Base-by-base conservation (phyloP, 1,140 invertebrate species). In the Lethocerus indicus region DNA sequence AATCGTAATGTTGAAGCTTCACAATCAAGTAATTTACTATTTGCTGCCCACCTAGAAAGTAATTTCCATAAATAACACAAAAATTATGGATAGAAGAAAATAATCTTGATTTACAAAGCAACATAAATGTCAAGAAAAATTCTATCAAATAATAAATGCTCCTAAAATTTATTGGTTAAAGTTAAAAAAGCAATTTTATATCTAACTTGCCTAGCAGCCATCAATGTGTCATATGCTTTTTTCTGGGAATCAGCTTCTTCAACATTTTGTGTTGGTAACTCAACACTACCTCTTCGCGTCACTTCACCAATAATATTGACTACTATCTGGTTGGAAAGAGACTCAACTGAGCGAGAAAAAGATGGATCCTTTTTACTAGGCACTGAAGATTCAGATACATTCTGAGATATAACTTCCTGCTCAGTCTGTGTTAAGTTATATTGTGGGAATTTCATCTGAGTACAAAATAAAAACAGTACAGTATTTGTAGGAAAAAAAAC, bases 291-390 rank as follows among this genome's bases (percentile, higher is more conserved):
- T 50, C 58, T 56, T 49, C 58, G 64, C 47, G 62, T 60, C n/a
- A 70, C 64, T 58, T 72, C 66, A 18, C 66, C 68, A 45, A 72
- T 64, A 35, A 73, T 72, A 50, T 59, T 69, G 2, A 64, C 64
- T 24, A 73, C 68, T 49, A 74, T 65, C 57, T 70, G 64, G 57
- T 69, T 66, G 2, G 70, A 71, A 4, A 74, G 52, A 2, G 63
- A 61, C 49, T 72, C 69, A 42, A 71, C 63, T 1, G 69, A 70
- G 12, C 60, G 43, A 13, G 59, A 53, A 29, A 54, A 54, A 28
- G 21, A 46, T 12, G 28, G 24, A 28, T 41, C 52, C n/a, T 54
- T 50, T 27, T 45, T 47, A 14, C 26, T 27, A 1, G 40, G 16
- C 25, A 24, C n/a, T 40, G 54, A 47, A 9, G 44, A 16, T 7